Conservation (phyloP, 1,140 invertebrate genomes). For the Papilio machaon region DNA sequence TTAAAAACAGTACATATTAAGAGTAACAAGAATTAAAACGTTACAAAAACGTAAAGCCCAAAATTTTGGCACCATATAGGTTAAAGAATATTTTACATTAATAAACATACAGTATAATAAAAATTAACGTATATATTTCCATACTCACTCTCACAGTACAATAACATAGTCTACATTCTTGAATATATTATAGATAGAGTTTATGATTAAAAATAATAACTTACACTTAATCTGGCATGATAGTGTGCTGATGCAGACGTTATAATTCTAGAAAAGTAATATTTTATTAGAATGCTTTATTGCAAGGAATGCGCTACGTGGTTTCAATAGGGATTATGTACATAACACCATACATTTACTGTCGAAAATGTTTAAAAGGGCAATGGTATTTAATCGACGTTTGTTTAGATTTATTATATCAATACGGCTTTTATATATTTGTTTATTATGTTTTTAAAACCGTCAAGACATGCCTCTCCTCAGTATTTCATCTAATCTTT, state of each 20-base stretch:
- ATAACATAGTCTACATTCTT: neutral
- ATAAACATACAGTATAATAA: constrained; percentile 7
- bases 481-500: neutral
- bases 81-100: constrained; percentile 27
- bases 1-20: neutral
- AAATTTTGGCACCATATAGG: constrained; percentile 45
- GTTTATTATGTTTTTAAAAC: constrained; percentile 1
- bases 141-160: neutral
- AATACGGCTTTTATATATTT: constrained; percentile 42
- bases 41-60: constrained; percentile 43
- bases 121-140: neutral
- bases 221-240: neutral
- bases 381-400: constrained; percentile 43
- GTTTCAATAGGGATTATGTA: neutral
- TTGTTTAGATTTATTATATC: constrained; percentile 38
- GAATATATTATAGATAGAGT: constrained; percentile 36
- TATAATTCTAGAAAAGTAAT: constrained; percentile 44
- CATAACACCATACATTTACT: neutral
- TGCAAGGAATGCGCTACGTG: neutral
- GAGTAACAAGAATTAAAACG: constrained; percentile 26
- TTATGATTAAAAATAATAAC: constrained; percentile 6
- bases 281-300: constrained; percentile 32
- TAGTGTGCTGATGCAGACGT: constrained; percentile 57
- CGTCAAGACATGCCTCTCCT: neutral
- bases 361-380: constrained; percentile 4